Conservation (phyloP, 2,113 vertebrate genomes). For the Saccopteryx leptura region DNA sequence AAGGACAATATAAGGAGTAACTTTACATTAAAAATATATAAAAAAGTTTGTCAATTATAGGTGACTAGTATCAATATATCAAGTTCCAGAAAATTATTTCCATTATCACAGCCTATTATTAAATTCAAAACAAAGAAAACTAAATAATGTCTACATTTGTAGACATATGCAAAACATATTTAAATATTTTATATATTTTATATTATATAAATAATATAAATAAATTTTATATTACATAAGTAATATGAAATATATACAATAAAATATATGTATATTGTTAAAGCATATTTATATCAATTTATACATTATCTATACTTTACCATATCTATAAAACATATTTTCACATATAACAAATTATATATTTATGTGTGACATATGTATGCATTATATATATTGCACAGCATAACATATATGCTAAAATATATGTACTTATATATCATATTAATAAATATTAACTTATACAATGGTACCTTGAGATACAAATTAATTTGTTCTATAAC, state of each 20-base stretch:
- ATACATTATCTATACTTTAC: not conserved
- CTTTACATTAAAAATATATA: not conserved
- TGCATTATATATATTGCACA: not conserved
- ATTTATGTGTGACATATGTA: not conserved
- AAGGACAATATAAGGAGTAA: not conserved
- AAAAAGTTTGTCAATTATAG: not conserved
- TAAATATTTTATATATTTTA: not conserved
- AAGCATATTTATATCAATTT: not conserved
- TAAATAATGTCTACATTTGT: not conserved
- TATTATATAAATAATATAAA: not conserved
- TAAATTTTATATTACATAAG: not conserved
- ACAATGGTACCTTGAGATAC: no score
- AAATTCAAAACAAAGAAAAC: not conserved
- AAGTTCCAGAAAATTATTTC: not conserved
- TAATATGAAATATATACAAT: not conserved
- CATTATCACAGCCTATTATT: not conserved
- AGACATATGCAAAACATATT: not conserved
- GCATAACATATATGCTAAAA: not conserved
- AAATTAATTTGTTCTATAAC: no score
- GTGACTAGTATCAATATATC: not conserved
- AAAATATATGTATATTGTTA: not conserved
- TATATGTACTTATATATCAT: not conserved
- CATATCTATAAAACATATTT: not conserved
- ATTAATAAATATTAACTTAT: not conserved
- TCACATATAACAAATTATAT: not conserved